Conservation (phyloP, 1,140 invertebrate species). For the Drosophila lacteicornis region DNA sequence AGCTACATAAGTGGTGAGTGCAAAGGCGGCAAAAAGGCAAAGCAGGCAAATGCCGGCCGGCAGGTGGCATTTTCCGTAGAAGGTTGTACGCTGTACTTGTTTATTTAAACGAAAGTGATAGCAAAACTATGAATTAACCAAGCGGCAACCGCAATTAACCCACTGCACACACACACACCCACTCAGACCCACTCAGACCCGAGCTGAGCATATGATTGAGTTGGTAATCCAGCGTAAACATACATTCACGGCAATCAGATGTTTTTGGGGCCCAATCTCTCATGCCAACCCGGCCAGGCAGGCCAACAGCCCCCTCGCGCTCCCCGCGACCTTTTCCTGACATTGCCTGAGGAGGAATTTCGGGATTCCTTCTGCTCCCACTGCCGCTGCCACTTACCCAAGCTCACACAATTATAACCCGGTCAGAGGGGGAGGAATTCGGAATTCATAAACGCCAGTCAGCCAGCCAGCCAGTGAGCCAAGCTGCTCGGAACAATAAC, state of each 20-base stretch:
- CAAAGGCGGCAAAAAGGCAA: constrained; percentile 13
- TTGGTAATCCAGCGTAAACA: constrained; percentile 31
- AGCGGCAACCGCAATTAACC: constrained; percentile 48
- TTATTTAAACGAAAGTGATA: constrained; percentile 64
- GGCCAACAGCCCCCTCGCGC: constrained; percentile 10
- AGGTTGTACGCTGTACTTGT: constrained; percentile 35
- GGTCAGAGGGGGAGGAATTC: constrained; percentile 46
- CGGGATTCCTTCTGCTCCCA: constrained; percentile 24
- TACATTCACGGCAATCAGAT: constrained; percentile 40
- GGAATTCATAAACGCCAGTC: constrained; percentile 56
- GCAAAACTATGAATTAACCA: constrained; percentile 53
- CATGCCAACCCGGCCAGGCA: neutral
- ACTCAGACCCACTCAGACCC: too few species aligned
- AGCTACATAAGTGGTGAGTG: constrained; percentile 8
- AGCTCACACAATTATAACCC: constrained; percentile 62
- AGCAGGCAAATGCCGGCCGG: constrained; percentile 50
- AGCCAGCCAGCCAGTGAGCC: constrained; percentile 1
- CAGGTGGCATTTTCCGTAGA: constrained; percentile 44
- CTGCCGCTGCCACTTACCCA: constrained; percentile 19
- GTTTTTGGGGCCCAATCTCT: constrained; percentile 22
- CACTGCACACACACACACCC: constrained; percentile 11
- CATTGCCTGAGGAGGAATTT: constrained; percentile 46
- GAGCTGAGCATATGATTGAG: constrained; percentile 32
- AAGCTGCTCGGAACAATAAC: constrained; percentile 52
- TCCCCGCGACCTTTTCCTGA: constrained; percentile 40